Evolutionary conservation across 2,113 vertebrate genomes (phyloP).

Genomic region (Hippocampus abdominalis): DNA sequence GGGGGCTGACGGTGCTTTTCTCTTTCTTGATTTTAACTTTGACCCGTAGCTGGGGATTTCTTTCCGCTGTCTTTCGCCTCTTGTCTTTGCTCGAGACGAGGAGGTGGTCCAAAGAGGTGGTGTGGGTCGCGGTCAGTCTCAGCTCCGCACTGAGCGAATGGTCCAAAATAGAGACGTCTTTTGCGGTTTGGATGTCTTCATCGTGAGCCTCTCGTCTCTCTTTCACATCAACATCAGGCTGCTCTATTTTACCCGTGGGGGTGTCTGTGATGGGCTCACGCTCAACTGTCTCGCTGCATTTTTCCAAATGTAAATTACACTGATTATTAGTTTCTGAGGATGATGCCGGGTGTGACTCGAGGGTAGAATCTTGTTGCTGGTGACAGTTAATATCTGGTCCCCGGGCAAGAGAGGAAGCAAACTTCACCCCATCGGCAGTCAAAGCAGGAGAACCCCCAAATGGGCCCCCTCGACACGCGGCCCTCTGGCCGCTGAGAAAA

Average conservation of each 20-base stretch:
- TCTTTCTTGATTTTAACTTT: conserved; percentile 52
- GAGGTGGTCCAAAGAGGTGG: conserved; percentile 37
- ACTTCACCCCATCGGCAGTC: conserved; percentile 58
- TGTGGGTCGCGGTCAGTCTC: conserved; percentile 63
- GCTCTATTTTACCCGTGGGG: conserved; percentile 42
- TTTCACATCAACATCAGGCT: conserved; percentile 5
- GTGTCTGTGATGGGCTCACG: conserved; percentile 9
- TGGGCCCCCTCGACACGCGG: conserved; percentile 76
- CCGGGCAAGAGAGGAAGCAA: conserved; percentile 67
- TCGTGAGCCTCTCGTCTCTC: conserved; percentile 17
- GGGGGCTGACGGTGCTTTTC: conserved; percentile 28
- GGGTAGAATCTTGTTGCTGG: conserved; percentile 42
- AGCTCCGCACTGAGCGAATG: conserved; percentile 67
- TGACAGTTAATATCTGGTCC: conserved; percentile 59
- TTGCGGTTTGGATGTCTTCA: conserved; percentile 18
- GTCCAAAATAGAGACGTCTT: conserved; percentile 38
- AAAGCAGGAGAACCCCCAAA: conserved; percentile 58
- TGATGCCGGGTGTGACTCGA: conserved; percentile 24
- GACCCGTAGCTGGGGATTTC: conserved; percentile 16
- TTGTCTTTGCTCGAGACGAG: conserved; percentile 46
- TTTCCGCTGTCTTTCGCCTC: conserved; percentile 18
- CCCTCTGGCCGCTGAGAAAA: conserved; percentile 77
- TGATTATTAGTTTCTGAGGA: conserved; percentile 18
- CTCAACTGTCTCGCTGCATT: conserved; percentile 13
- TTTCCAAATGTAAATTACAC: conserved; percentile 65